Conservation (phyloP, 1,140 invertebrate species). For the Phymorhynchus buccinoides region DNA sequence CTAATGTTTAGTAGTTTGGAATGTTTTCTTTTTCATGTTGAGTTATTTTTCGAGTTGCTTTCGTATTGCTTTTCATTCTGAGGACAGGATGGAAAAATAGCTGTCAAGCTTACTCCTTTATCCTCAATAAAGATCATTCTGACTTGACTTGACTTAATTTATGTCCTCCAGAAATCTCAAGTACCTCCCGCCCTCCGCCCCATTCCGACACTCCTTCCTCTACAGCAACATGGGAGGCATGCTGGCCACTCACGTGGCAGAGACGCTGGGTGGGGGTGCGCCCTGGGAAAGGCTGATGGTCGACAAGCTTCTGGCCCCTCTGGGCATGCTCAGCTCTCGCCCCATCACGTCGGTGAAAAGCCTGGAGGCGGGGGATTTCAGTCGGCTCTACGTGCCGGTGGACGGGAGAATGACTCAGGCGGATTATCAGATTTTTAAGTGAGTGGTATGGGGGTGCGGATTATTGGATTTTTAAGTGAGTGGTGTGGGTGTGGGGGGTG, state of each 20-base stretch:
- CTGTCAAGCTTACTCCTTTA: no score
- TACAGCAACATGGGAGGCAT: constrained; percentile 23
- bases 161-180: background rate
- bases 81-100: no score
- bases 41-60: no score
- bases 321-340: constrained; percentile 23
- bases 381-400: constrained; percentile 18
- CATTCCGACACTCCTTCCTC: constrained; percentile 24
- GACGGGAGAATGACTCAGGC: background rate
- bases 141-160: no score
- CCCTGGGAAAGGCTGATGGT: constrained; percentile 32
- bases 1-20: no score
- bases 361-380: constrained; percentile 1
- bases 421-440: constrained; percentile 1
- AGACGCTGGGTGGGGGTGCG: constrained; percentile 10
- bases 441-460: background rate
- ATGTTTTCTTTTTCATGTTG: no score
- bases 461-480: background rate
- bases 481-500: background rate
- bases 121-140: no score
- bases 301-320: constrained; percentile 9
- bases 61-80: no score
- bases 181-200: constrained; percentile 18
- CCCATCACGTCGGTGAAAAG: background rate
- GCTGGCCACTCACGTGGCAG: constrained; percentile 16